Evolutionary conservation across 2,113 vertebrate species (phyloP).

Genomic region (Cavia aperea): DNA sequence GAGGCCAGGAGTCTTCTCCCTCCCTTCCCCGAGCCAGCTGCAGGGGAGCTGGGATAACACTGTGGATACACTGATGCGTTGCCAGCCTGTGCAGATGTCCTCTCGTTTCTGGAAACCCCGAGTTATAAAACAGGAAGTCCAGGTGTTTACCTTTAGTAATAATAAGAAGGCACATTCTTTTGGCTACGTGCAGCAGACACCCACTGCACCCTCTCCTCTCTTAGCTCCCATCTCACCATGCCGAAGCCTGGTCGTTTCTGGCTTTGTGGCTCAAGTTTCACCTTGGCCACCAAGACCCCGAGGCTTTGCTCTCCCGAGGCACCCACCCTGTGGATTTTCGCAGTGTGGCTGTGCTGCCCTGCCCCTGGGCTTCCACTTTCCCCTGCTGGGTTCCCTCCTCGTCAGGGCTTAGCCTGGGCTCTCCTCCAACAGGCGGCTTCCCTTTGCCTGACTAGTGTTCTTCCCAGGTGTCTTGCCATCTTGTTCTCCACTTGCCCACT

Average conservation of each 20-base stretch:
- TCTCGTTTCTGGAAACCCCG: background rate
- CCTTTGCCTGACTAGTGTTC: background rate
- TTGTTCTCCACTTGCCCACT: background rate
- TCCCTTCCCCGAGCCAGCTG: accelerated
- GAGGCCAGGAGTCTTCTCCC: background rate
- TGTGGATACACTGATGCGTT: background rate
- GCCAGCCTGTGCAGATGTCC: background rate
- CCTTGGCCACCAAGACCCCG: background rate
- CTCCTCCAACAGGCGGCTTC: background rate
- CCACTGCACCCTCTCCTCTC: background rate
- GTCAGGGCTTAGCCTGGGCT: background rate
- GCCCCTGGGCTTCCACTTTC: background rate
- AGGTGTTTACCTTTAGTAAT: constrained; percentile 4
- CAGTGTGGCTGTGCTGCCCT: background rate
- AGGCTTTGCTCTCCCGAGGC: background rate
- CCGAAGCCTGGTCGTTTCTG: background rate
- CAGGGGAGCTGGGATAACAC: background rate
- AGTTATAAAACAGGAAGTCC: constrained; percentile 15
- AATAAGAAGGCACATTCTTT: background rate
- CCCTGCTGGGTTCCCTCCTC: background rate
- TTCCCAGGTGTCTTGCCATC: background rate
- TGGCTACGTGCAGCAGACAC: background rate
- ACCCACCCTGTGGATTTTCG: background rate
- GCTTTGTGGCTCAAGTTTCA: background rate
- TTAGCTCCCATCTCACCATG: background rate